A percentile compares a stretch with the other conserved stretches of the same genome.
Conservation (phyloP, 2,797 vertebrate genomes). For the Enteromius radiatus region DNA sequence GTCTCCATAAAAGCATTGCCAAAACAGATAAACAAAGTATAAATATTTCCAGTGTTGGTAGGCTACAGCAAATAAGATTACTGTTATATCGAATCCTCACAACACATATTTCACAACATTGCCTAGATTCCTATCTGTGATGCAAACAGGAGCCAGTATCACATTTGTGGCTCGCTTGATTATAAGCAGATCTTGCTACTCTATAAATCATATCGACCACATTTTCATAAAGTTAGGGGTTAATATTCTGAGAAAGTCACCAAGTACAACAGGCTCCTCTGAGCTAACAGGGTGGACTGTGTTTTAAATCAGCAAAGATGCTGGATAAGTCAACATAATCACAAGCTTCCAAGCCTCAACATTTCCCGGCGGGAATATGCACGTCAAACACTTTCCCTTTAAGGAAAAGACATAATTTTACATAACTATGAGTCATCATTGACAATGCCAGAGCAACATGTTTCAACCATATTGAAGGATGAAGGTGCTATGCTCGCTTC, state of each 20-base stretch:
- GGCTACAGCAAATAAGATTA: not conserved
- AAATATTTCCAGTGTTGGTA: constrained; percentile 10
- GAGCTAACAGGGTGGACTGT: not conserved
- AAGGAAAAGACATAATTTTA: constrained; percentile 27
- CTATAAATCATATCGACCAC: not conserved
- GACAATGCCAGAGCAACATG: constrained; percentile 28
- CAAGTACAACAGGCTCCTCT: not conserved
- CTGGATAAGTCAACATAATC: constrained; percentile 12
- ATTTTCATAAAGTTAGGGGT: not conserved
- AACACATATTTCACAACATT: constrained; percentile 4
- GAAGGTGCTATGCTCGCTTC: constrained; percentile 14
- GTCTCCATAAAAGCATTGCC: not conserved
- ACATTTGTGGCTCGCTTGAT: constrained; percentile 1
- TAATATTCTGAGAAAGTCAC: not conserved
- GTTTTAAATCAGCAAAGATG: not conserved
- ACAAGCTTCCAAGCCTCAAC: not conserved
- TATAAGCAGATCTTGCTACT: not conserved
- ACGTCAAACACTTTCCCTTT: constrained; percentile 26
- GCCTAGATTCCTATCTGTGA: constrained; percentile 5
- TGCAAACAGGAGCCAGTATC: constrained; percentile 3
- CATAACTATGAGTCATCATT: constrained; percentile 31
- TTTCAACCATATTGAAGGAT: constrained; percentile 37
- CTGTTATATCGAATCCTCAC: not conserved
- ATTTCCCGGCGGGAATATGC: not conserved
- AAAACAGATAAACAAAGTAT: not conserved